Percentiles rank a stretch among this genome's conserved stretches.
Conservation (phyloP, 1,140 invertebrate species). For the Vanessa tameamea region DNA sequence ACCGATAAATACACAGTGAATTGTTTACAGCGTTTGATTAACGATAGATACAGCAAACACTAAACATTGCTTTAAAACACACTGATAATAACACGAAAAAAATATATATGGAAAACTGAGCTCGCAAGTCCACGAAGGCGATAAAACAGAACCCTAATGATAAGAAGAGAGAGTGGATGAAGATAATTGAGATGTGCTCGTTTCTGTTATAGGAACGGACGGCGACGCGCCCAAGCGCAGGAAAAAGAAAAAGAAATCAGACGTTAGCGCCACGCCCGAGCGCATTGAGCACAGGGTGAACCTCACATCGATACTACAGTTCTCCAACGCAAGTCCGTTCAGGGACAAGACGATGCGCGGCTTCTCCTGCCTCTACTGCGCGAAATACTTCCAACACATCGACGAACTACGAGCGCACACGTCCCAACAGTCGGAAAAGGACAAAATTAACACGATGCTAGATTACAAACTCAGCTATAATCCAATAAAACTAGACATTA, state of each 20-base stretch:
- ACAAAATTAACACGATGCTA: slow-evolving; percentile 71
- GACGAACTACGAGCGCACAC: slow-evolving; percentile 64
- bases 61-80: slow-evolving; percentile 8
- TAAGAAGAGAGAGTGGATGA: slow-evolving; percentile 57
- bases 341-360: slow-evolving; percentile 69
- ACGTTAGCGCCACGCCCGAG: slow-evolving; percentile 71
- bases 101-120: slow-evolving; percentile 14
- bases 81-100: slow-evolving; percentile 17
- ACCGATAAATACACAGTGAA: slow-evolving; percentile 14
- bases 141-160: slow-evolving; percentile 36
- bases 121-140: slow-evolving; percentile 35
- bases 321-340: slow-evolving; percentile 74
- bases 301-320: slow-evolving; percentile 69
- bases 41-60: not conserved
- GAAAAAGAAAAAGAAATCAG: slow-evolving; percentile 68
- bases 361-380: slow-evolving; percentile 75
- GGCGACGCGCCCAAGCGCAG: slow-evolving; percentile 62
- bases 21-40: slow-evolving; percentile 34
- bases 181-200: slow-evolving; percentile 75
- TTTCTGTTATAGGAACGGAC: slow-evolving; percentile 77
- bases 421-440: slow-evolving; percentile 59
- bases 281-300: slow-evolving; percentile 75
- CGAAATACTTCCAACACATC: slow-evolving; percentile 62
- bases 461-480: slow-evolving; percentile 76
- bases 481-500: slow-evolving; percentile 74